A percentile compares a stretch with the other conserved stretches of the same genome.
Conservation (phyloP, 2,888 invertebrate species). For the Oasisia sp. region DNA sequence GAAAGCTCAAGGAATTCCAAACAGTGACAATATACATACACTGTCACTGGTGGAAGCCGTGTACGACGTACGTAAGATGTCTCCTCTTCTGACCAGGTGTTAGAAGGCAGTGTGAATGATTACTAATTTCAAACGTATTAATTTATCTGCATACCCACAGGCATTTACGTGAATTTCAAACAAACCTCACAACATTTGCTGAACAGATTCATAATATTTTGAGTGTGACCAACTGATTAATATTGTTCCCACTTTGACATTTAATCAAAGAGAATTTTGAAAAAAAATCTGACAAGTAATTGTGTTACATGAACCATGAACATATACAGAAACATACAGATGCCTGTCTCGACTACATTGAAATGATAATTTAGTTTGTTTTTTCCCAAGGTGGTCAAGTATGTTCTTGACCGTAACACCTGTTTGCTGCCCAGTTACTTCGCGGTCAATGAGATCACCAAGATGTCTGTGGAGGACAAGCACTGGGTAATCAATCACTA, state of each 20-base stretch:
- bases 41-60: slow-evolving; percentile 85
- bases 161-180: too few species aligned
- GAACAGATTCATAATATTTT: too few species aligned
- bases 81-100: not conserved
- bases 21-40: slow-evolving; percentile 81
- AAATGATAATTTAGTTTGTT: not conserved
- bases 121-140: too few species aligned
- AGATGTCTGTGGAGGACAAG: slow-evolving; percentile 82
- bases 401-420: slow-evolving; percentile 91
- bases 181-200: too few species aligned
- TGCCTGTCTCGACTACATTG: not conserved
- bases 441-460: slow-evolving; percentile 93
- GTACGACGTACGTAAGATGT: slow-evolving; percentile 69
- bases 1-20: slow-evolving; percentile 84
- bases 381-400: slow-evolving; percentile 73
- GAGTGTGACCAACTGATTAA: too few species aligned
- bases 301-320: too few species aligned
- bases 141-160: too few species aligned
- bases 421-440: slow-evolving; percentile 94
- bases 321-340: not conserved
- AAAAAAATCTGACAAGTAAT: too few species aligned
- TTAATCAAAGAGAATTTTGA: too few species aligned
- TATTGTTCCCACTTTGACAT: too few species aligned
- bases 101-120: not conserved
- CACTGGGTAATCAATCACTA: slow-evolving; percentile 81